Conservation (phyloP, 1,140 invertebrate genomes). For the Trialeurodes vaporariorum region DNA sequence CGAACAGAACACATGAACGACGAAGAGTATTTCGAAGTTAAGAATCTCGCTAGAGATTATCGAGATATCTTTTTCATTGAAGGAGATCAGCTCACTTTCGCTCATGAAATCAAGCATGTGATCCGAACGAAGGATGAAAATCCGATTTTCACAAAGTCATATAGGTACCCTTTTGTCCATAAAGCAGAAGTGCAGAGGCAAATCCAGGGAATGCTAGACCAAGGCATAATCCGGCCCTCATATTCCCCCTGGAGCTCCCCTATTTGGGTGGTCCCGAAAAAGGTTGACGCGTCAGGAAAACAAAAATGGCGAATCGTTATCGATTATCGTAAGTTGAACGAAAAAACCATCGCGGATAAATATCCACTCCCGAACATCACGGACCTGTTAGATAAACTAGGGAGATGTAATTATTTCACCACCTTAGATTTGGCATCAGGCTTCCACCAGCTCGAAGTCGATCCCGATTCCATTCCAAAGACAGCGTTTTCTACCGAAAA, state of each 20-base stretch:
- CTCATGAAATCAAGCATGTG: neutral
- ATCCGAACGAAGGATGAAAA: neutral
- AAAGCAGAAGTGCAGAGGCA: neutral
- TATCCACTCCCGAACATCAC: too few relatives aligned
- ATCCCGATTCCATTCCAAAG: constrained; percentile 28
- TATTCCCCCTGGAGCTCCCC: constrained; percentile 37
- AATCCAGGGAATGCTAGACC: too few relatives aligned
- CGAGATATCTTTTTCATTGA: neutral
- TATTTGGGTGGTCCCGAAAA: too few relatives aligned
- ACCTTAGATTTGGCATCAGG: too few relatives aligned
- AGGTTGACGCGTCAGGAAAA: too few relatives aligned
- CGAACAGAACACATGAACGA: neutral
- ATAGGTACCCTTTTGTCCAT: neutral
- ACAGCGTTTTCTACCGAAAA: constrained; percentile 33
- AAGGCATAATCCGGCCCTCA: constrained; percentile 31
- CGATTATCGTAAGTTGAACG: too few relatives aligned
- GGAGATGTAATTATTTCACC: too few relatives aligned
- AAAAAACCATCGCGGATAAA: too few relatives aligned
- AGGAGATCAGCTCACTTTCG: neutral
- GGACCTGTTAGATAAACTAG: too few relatives aligned
- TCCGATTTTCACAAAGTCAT: too few relatives aligned
- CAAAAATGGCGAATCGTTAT: too few relatives aligned
- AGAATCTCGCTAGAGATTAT: neutral
- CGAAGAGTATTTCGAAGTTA: neutral
- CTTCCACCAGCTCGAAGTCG: constrained; percentile 35